Conservation (phyloP, 1,140 invertebrate genomes). For the Drosophila willistoni region DNA sequence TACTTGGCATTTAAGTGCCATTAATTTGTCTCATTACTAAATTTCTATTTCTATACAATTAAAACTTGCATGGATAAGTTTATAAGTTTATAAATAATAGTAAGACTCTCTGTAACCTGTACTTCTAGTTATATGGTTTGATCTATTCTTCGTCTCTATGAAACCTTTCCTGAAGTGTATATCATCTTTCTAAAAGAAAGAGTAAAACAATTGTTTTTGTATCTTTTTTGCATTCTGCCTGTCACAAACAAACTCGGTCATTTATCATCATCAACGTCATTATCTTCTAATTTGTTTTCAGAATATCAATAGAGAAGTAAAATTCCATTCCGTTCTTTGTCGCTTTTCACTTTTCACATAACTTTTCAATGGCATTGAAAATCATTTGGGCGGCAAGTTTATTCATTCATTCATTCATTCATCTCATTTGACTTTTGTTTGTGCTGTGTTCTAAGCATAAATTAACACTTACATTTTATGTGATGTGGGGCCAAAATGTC, state of each 20-base stretch:
- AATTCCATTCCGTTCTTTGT: slow-evolving; percentile 12
- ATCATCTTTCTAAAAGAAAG: neutral
- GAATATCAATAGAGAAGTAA: slow-evolving; percentile 14
- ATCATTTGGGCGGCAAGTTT: slow-evolving; percentile 22
- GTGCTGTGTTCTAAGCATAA: slow-evolving; percentile 54
- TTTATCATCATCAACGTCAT: slow-evolving; percentile 30
- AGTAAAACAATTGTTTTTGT: neutral
- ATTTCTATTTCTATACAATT: too few species aligned
- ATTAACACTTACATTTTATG: slow-evolving; percentile 77
- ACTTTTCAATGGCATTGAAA: slow-evolving; percentile 50
- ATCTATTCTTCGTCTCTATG: too few species aligned
- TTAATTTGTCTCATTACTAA: too few species aligned
- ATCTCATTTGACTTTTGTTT: slow-evolving; percentile 22
- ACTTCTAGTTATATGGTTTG: too few species aligned
- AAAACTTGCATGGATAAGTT: too few species aligned
- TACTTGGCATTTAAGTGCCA: too few species aligned
- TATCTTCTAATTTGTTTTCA: slow-evolving; percentile 43
- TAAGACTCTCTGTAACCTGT: too few species aligned
- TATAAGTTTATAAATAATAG: too few species aligned
- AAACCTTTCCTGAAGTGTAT: too few species aligned
- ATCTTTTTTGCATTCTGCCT: slow-evolving; percentile 1
- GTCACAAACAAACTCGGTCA: slow-evolving; percentile 12
- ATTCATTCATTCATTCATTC: slow-evolving; percentile 17
- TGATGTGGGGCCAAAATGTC: slow-evolving; percentile 24
- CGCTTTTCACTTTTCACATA: slow-evolving; percentile 36